Percentiles rank a stretch among this genome's conserved stretches.
phyloP scores from a whole-genome alignment of 2,113 vertebrate genomes.

The Coracopsis vasa region DNA sequence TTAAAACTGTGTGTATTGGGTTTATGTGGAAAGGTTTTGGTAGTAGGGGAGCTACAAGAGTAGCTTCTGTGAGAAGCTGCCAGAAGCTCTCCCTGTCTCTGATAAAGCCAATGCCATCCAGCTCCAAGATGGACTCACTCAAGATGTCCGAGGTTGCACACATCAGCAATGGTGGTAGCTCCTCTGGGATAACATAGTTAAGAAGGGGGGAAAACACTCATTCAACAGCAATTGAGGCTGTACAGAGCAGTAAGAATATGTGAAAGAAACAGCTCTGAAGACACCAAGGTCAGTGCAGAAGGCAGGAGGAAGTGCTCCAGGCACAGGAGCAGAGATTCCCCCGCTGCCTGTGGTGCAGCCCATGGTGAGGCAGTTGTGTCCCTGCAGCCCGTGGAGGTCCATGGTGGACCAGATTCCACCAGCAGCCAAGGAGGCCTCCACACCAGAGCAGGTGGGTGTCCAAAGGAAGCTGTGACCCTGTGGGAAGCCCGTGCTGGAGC shows the following conservation, averaged over 20 bases:
- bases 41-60: rapidly evolving
- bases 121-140: rapidly evolving
- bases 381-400: rapidly evolving
- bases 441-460: not conserved
- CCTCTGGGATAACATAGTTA: not conserved
- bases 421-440: not conserved
- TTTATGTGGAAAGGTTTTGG: not conserved
- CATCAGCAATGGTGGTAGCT: rapidly evolving
- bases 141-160: not conserved
- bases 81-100: not conserved
- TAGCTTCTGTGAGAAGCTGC: not conserved
- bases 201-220: not conserved
- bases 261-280: not conserved
- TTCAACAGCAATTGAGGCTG: rapidly evolving
- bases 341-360: not conserved
- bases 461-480: not conserved
- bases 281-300: not conserved
- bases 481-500: rapidly evolving
- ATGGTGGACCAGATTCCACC: rapidly evolving
- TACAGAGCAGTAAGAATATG: not conserved
- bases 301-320: not conserved
- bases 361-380: not conserved
- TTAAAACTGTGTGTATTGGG: not conserved
- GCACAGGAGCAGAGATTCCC: rapidly evolving
- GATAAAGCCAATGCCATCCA: rapidly evolving